These are phyloP conservation scores for Hemibagrus guttatus DNA, from an alignment of 2,797 vertebrate genomes.

Conservation along the genomic window DNA sequence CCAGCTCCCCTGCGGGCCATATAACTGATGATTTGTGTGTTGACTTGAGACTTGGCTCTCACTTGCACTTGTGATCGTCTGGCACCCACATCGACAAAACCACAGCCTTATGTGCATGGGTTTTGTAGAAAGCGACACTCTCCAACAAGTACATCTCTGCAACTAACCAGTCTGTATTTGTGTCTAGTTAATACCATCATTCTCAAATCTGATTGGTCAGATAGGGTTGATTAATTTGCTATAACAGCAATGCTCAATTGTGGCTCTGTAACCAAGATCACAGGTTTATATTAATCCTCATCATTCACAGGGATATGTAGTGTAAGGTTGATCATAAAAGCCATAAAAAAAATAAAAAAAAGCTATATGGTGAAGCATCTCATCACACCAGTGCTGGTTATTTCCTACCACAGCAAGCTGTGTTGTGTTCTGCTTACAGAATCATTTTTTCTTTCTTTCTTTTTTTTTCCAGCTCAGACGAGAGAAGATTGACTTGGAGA, in stretches of 20 bases:
- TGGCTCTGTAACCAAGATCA: not conserved
- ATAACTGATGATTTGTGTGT: not conserved
- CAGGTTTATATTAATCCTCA: not conserved
- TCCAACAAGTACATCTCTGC: not conserved
- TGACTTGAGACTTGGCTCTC: not conserved
- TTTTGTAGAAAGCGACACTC: not conserved
- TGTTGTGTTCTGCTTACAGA: not conserved
- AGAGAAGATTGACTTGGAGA: conserved; percentile 99
- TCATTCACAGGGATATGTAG: not conserved
- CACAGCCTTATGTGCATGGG: not conserved
- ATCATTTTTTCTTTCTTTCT: not conserved
- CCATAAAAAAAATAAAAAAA: not conserved
- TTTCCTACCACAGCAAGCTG: not conserved
- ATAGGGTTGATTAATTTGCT: not conserved
- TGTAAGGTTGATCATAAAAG: not conserved
- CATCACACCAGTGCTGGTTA: not conserved
- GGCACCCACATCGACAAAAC: not conserved
- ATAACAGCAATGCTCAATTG: not conserved
- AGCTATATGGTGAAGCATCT: not conserved
- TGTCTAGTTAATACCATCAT: not conserved
- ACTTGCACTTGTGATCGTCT: not conserved
- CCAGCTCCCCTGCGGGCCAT: not conserved
- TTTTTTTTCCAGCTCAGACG: conserved; percentile 84
- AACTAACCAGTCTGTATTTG: too few relatives aligned
- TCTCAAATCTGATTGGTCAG: not conserved